Evolutionary conservation across 1,140 invertebrate genomes (phyloP), one percentile per base, ranked within the genome.

Genomic region (Drosophila hydei): DNA sequence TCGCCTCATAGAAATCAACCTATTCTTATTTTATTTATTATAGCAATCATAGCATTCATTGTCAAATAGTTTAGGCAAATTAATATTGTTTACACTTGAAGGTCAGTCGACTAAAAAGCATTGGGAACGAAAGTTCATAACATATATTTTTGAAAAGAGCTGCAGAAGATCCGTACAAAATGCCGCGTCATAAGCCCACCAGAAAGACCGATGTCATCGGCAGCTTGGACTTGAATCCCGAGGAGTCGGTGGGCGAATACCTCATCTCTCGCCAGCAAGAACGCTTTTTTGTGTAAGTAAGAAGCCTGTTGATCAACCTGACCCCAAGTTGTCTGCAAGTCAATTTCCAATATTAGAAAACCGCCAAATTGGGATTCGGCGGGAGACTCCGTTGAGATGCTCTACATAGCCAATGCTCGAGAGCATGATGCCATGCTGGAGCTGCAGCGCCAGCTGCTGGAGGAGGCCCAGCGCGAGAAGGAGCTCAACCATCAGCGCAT

Each of bases 111-210:
- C 12, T 18, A 27, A 6, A 33, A n/a, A 59, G 19, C 40, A 1
- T 18, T 45, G 0, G 9, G 16, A 19, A 43, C n/a, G 40, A 42
- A 52, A 19, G 14, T 12, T 9, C 19, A 33, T 42, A 14, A 9
- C 21, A n/a, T 27, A 48, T 47, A 56, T 56, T 60, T 50, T 18
- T 30, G 12, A 11, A 33, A 9, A 45, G 40, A 14, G n/a, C 5
- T 8, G 12, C 0, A 14, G 11, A 65, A 18, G 42, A 50, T 43
- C 2, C 12, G 12, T n/a, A 19, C n/a, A 79, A 55, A 19, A 91
- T 91, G 89, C 80, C 89, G 50, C 89, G 84, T 6, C 71, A 6
- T n/a, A 84, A 78, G 63, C 89, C 89, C 12, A 91, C 85, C 3
- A 8, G 45, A 0, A 89, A 84, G 48, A 79, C 77, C 58, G 89